These are phyloP conservation scores for Hemibates koningsi DNA, from an alignment of 2,113 vertebrate species.

Conservation along the genomic window DNA sequence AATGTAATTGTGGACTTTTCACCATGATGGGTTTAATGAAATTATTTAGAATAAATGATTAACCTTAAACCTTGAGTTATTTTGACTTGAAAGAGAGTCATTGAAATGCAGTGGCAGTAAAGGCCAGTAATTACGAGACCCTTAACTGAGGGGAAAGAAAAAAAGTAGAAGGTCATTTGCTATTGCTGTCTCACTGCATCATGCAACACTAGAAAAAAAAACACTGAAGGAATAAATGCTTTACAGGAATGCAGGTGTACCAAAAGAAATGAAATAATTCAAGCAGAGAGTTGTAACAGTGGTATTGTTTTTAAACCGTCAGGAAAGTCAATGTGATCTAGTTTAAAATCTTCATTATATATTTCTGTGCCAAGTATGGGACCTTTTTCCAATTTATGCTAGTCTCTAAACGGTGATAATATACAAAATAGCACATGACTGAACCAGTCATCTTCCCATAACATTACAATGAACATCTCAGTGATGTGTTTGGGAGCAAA, in stretches of 20 bases:
- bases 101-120: conserved; percentile 32
- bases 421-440: not conserved
- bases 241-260: not conserved
- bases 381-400: not conserved
- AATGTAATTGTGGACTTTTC: conserved; percentile 8
- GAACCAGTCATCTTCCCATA: not conserved
- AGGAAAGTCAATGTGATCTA: not conserved
- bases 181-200: not conserved
- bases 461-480: not conserved
- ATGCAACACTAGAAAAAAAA: not conserved
- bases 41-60: conserved; percentile 37
- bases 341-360: not conserved
- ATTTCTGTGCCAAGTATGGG: not conserved
- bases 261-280: not conserved
- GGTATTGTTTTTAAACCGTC: not conserved
- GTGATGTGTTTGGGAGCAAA: not conserved
- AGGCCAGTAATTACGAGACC: conserved; percentile 23
- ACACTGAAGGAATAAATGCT: not conserved
- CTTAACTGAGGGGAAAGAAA: not conserved
- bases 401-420: not conserved
- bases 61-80: conserved; percentile 22
- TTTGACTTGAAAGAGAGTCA: conserved; percentile 30
- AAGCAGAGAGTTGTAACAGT: not conserved
- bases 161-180: conserved; percentile 13
- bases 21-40: not conserved